These are phyloP conservation scores for Pachliopta kotzebuea DNA, from an alignment of 2,888 invertebrate genomes.

Conservation along the genomic window DNA sequence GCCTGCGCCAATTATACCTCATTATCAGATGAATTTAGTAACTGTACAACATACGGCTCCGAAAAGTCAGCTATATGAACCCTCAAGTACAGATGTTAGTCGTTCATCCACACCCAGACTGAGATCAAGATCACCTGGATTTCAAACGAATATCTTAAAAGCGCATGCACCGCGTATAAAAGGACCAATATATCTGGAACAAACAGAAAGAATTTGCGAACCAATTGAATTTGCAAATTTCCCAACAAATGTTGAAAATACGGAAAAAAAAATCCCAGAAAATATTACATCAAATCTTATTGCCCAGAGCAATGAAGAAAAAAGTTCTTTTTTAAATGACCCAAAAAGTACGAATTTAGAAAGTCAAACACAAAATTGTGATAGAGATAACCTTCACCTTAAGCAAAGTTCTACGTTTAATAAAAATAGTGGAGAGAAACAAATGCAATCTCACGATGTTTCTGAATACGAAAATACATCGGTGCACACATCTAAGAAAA, in stretches of 20 bases:
- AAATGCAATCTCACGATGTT: slow-evolving; percentile 74
- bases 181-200: slow-evolving; percentile 68
- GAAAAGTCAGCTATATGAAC: slow-evolving; percentile 81
- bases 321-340: slow-evolving; percentile 71
- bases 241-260: slow-evolving; percentile 68
- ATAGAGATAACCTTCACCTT: slow-evolving; percentile 56
- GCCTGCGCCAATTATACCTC: slow-evolving; percentile 87
- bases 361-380: slow-evolving; percentile 73
- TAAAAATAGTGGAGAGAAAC: slow-evolving; percentile 66
- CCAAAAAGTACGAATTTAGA: slow-evolving; percentile 72
- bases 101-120: slow-evolving; percentile 84
- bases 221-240: slow-evolving; percentile 34
- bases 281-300: slow-evolving; percentile 42
- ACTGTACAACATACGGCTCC: slow-evolving; percentile 83
- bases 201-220: slow-evolving; percentile 54
- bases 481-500: slow-evolving; percentile 82
- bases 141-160: slow-evolving; percentile 84
- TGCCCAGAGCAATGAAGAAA: slow-evolving; percentile 51
- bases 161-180: slow-evolving; percentile 83
- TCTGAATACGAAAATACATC: slow-evolving; percentile 79
- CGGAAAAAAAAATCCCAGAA: slow-evolving; percentile 64
- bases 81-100: slow-evolving; percentile 79
- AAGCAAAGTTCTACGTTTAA: slow-evolving; percentile 63
- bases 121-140: slow-evolving; percentile 85
- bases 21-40: slow-evolving; percentile 88